Evolutionary conservation across 1,140 invertebrate species (phyloP), one percentile per base, ranked within the genome.

Genomic region (Tetragonula clypearis): DNA sequence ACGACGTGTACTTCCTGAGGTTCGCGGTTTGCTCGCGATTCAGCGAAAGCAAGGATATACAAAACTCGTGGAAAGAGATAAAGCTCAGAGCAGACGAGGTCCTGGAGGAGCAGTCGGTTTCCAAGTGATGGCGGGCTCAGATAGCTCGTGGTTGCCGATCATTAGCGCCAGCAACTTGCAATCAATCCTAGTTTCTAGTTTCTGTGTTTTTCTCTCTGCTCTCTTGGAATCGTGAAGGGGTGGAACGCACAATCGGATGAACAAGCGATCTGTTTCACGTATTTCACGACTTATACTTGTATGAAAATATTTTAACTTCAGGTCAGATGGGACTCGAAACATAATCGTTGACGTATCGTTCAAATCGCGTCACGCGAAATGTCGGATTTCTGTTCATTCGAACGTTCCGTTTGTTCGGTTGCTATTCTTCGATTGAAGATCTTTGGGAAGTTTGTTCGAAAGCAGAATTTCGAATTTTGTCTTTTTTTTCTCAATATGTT

Each of bases 21-120:
- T 96, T 99, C 91, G 98, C 98, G 0, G 96, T 99, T 75, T 99
- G 99, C 92, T 98, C 98, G 3, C 96, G 98, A 60, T 97, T 96
- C 88, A 98, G 97, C 11, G 97, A 97, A 90, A 96, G 97, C 49
- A 96, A 96, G 79, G 98, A 99, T 91, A 97, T 99, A 87, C 95
- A 97, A 35, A 96, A 96, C 90, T 97, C 98, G 5, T 99, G 98
- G 98, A 96, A 97, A 41, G 98, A 99, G 93, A 96, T 99, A 15
- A 96, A 96, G 86, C 95, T 94, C 26, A 95, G 97, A n/a, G 96
- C 97, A 49, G 96, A 97, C 89, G 97, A 97, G 92, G 90, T 97
- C 77, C 93, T 96, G 26, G 94, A 95, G 23, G 94, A 95, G 78
- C 91, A 95, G 81, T 94, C 94, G 23, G 87, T 94, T 82, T 90